These are phyloP conservation scores for Caradrina clavipalpis DNA, from an alignment of 2,888 invertebrate genomes.

Conservation along the genomic window DNA sequence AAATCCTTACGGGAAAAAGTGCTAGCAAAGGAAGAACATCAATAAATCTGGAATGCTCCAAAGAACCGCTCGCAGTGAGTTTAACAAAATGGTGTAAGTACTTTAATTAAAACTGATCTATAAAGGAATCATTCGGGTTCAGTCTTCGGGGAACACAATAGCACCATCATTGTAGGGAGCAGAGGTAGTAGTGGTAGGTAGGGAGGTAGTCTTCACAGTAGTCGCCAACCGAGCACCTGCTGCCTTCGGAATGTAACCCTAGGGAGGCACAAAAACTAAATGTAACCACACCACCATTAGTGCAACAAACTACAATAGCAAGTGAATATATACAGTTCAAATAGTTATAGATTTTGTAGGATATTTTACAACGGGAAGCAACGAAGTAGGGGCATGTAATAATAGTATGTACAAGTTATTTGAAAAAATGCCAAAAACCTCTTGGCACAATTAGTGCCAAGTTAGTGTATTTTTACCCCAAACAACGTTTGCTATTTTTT, in stretches of 20 bases:
- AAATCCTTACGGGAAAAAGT: not conserved
- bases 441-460: too few species aligned
- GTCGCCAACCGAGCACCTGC: conserved; percentile 56
- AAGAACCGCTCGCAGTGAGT: conserved; percentile 7
- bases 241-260: conserved; percentile 74
- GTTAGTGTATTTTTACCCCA: too few species aligned
- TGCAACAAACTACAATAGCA: conserved; percentile 44
- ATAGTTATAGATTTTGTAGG: not conserved
- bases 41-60: not conserved
- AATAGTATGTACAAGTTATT: not conserved
- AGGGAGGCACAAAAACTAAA: conserved; percentile 69
- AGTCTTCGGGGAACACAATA: conserved; percentile 77
- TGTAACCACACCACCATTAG: conserved; percentile 67
- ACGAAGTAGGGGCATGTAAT: not conserved
- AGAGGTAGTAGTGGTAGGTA: conserved; percentile 59
- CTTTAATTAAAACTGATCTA: conserved; percentile 11
- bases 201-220: conserved; percentile 52
- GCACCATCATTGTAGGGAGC: conserved; percentile 58
- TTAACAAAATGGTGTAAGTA: conserved; percentile 23
- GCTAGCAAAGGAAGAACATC: not conserved
- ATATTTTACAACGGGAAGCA: conserved; percentile 25
- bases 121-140: conserved; percentile 54
- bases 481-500: too few species aligned
- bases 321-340: conserved; percentile 43
- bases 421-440: not conserved